phyloP scores from a whole-genome alignment of 2,888 invertebrate species.

The Bellardia pandia region DNA sequence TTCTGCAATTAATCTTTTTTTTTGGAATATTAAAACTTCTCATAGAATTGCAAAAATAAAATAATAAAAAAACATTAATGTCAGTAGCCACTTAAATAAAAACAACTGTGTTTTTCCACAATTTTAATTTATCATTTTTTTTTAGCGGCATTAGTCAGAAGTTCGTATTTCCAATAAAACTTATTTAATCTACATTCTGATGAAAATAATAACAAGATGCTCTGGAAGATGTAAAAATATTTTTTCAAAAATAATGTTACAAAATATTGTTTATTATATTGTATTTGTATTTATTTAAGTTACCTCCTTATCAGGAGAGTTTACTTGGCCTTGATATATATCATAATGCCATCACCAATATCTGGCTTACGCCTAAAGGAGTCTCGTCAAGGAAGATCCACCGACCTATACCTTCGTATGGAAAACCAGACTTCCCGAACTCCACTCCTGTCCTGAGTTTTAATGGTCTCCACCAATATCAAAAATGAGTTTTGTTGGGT shows the following conservation, averaged over 20 bases:
- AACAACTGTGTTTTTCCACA: slow-evolving; percentile 45
- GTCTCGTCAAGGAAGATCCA: too few species aligned
- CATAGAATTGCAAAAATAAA: slow-evolving; percentile 6
- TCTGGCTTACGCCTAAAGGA: too few species aligned
- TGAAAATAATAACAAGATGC: slow-evolving; percentile 37
- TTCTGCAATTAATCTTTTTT: background rate
- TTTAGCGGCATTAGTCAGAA: slow-evolving; percentile 28
- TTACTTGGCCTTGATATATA: too few species aligned
- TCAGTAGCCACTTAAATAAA: background rate
- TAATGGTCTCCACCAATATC: too few species aligned
- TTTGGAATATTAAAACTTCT: background rate
- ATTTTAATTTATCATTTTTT: slow-evolving; percentile 45
- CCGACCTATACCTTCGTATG: too few species aligned
- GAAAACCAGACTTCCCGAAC: too few species aligned
- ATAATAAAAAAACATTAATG: background rate
- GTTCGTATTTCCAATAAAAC: slow-evolving; percentile 36
- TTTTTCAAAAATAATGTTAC: background rate
- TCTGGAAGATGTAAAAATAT: background rate
- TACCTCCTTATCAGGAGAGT: too few species aligned
- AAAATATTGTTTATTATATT: background rate
- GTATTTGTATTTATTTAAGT: too few species aligned
- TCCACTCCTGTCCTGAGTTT: too few species aligned
- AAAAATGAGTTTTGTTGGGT: too few species aligned
- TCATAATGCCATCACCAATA: too few species aligned
- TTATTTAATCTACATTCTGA: slow-evolving; percentile 7